Conservation (phyloP, 1,140 invertebrate species). For the Drosophila rhopaloa region DNA sequence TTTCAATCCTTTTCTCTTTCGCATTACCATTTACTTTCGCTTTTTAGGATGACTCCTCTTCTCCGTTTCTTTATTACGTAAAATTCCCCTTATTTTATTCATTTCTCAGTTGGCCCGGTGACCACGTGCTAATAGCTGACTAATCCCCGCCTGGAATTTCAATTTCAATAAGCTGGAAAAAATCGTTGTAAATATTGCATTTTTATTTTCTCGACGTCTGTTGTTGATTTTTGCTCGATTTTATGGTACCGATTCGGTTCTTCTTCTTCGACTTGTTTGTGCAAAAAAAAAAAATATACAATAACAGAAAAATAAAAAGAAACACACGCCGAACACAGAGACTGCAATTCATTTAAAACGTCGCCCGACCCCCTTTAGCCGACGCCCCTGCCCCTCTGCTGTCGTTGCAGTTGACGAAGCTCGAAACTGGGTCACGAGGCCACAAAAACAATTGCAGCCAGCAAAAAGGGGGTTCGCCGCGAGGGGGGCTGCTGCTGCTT, state of each 20-base stretch:
- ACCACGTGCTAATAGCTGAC: slow-evolving; percentile 57
- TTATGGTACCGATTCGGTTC: slow-evolving; percentile 39
- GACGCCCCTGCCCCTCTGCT: slow-evolving; percentile 35
- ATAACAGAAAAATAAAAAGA: slow-evolving; percentile 25
- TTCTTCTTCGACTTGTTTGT: slow-evolving; percentile 40
- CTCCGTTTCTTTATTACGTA: background rate
- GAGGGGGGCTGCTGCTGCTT: slow-evolving; percentile 1
- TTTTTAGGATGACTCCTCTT: slow-evolving; percentile 10
- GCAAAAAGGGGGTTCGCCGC: slow-evolving; percentile 14
- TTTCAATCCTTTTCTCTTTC: slow-evolving; percentile 14
- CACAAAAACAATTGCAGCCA: slow-evolving; percentile 81
- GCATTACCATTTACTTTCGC: slow-evolving; percentile 1
- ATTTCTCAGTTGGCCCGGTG: background rate
- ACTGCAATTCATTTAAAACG: slow-evolving; percentile 76
- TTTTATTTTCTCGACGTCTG: slow-evolving; percentile 31
- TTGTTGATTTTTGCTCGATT: slow-evolving; percentile 50
- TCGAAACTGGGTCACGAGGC: slow-evolving; percentile 81
- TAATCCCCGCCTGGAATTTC: slow-evolving; percentile 56
- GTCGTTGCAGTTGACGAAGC: slow-evolving; percentile 80
- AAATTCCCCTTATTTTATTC: slow-evolving; percentile 8
- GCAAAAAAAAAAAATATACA: slow-evolving; percentile 38
- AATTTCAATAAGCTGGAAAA: slow-evolving; percentile 36
- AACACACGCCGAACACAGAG: slow-evolving; percentile 23
- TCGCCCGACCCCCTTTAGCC: slow-evolving; percentile 21
- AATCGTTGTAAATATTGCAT: slow-evolving; percentile 23